These are phyloP conservation scores for Prolemur simus DNA, from an alignment of 2,113 vertebrate genomes.

Conservation along the genomic window DNA sequence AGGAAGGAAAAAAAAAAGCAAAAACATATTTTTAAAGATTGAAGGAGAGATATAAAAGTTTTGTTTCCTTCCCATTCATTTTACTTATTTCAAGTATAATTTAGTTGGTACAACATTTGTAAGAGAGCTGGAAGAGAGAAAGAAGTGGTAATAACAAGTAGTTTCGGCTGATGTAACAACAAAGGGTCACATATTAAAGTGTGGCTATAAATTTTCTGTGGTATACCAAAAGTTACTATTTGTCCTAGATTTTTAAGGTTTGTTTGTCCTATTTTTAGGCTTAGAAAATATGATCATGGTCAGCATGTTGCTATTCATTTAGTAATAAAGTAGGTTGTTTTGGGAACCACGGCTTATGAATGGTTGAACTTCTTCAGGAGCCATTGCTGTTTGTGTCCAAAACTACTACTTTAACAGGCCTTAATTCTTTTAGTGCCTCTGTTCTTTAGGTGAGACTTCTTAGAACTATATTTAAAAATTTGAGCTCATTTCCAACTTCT, in stretches of 20 bases:
- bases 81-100: not conserved
- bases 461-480: not conserved
- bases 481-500: not conserved
- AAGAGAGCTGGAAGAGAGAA: not conserved
- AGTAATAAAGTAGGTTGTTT: not conserved
- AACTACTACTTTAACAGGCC: not conserved
- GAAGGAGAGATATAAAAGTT: not conserved
- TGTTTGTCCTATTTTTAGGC: not conserved
- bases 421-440: not conserved
- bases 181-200: not conserved
- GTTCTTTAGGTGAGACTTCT: not conserved
- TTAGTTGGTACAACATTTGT: not conserved
- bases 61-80: not conserved
- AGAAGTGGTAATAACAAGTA: not conserved
- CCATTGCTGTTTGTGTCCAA: not conserved
- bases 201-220: not conserved
- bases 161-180: not conserved
- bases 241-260: not conserved
- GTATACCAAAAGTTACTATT: not conserved
- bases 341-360: not conserved
- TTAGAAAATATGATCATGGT: not conserved
- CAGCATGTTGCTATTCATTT: not conserved
- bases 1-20: not conserved
- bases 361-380: not conserved
- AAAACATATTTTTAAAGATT: not conserved